Conservation (phyloP, 2,113 vertebrate species). For the Helogale parvula region DNA sequence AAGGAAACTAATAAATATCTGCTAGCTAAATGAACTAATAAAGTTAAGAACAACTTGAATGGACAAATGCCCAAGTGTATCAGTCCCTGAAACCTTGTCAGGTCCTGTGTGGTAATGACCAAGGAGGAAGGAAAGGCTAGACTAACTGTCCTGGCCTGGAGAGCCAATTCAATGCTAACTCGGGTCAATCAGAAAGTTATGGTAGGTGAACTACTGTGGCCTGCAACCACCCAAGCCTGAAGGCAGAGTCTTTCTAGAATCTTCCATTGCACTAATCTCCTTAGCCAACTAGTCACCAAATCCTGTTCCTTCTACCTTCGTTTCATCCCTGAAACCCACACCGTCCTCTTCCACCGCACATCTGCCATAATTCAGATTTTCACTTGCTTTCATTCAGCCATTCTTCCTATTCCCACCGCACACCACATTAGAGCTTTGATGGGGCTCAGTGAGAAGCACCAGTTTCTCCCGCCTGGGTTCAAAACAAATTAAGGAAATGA, state of each 20-base stretch:
- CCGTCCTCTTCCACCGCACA: fast-evolving
- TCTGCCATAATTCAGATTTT: neutral
- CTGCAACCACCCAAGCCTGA: neutral
- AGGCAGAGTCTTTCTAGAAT: neutral
- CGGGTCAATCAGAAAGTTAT: neutral
- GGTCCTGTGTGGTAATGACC: neutral
- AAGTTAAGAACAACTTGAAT: neutral
- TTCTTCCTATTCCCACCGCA: neutral
- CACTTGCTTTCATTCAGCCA: neutral
- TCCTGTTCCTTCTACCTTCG: neutral
- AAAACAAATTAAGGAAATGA: neutral
- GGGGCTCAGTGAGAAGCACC: neutral
- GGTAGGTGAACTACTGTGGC: neutral
- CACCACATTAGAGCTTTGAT: fast-evolving
- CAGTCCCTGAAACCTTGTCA: neutral
- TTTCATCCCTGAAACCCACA: neutral
- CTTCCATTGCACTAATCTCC: neutral
- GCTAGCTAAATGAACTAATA: neutral
- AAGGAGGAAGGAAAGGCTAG: neutral
- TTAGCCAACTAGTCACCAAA: neutral
- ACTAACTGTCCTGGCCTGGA: neutral
- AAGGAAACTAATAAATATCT: neutral
- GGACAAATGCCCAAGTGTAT: neutral
- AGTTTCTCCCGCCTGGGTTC: neutral
- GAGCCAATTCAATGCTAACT: neutral